Base-by-base conservation (phyloP, 35 echinoderm and acorn worm genomes). In the Lytechinus pictus region DNA sequence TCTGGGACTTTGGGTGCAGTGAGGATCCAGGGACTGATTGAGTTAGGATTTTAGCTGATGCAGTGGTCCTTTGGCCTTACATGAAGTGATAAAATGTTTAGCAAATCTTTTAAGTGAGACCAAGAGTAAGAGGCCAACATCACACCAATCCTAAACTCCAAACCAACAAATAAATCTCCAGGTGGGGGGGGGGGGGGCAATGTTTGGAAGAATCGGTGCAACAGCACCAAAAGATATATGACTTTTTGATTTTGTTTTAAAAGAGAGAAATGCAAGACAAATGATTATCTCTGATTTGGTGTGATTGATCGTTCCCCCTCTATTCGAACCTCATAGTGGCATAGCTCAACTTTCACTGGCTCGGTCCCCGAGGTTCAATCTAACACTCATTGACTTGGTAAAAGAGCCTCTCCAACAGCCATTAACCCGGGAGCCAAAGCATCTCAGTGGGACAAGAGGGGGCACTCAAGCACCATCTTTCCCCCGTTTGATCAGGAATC, bases 401-500 rank as follows among this genome's bases (percentile, higher is more conserved):
- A 79, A 24, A 79, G 66, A 7, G 21, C 12, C 66, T 24, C 66
- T 79, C 66, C 66, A 79, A 79, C 66, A 79, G 66, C 66, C 66
- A 79, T 79, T 79, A 79, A 79, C 66, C 66, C 66, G 66, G 66
- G 66, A 79, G 66, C 66, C 66, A 79, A 4, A 5, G 66, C 66
- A 79, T 16, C 66, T 79, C 66, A 24, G 4, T 24, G 66, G 14
- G 16, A 79, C 14, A 16, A 79, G 66, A 79, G 66, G 66, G 66
- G 66, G 66, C 66, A 79, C 66, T 79, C 66, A 79, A 79, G 66
- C 66, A 79, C 19, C 66, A 16, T 79, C 16, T 79, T 24, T 19
- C 66, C 66, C 66, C 66, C 66, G n/a, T 79, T n/a, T 79, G 66
- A 79, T 79, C 66, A 79, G 66, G 66, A 79, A 79, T 79, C 66